A percentile compares a stretch with the other conserved stretches of the same genome.
phyloP scores from a whole-genome alignment of 2,797 vertebrate genomes.

The Pogoniulus pusillus region DNA sequence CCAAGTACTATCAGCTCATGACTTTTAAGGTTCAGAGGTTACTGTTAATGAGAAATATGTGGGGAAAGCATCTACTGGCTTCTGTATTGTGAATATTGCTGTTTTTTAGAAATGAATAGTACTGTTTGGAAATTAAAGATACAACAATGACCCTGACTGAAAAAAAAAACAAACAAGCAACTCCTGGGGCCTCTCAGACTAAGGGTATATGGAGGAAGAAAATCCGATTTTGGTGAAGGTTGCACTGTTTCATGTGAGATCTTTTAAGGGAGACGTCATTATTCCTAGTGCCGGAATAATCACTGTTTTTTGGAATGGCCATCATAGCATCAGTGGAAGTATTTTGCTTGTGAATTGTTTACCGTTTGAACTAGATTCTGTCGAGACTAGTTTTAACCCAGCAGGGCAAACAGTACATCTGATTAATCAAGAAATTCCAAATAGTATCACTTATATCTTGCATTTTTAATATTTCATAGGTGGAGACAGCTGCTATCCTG shows the following conservation, averaged over 20 bases:
- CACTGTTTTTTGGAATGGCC: neutral
- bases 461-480: neutral
- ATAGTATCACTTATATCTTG: neutral
- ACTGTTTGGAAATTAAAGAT: neutral
- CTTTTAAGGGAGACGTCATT: neutral
- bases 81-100: neutral
- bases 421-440: neutral
- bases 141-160: neutral
- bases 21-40: neutral
- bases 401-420: neutral
- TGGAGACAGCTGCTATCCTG: neutral
- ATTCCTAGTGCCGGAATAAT: neutral
- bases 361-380: neutral
- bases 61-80: neutral
- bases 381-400: neutral
- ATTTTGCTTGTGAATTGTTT: neutral
- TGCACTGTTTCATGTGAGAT: neutral
- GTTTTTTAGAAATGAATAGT: neutral
- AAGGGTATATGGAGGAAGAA: neutral
- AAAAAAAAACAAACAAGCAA: too few relatives aligned
- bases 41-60: neutral
- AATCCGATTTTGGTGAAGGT: neutral
- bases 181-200: neutral
- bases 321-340: neutral
- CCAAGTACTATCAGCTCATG: accelerated